These are phyloP conservation scores for Drosophila mettleri DNA, from an alignment of 2,888 invertebrate genomes.

Conservation along the genomic window DNA sequence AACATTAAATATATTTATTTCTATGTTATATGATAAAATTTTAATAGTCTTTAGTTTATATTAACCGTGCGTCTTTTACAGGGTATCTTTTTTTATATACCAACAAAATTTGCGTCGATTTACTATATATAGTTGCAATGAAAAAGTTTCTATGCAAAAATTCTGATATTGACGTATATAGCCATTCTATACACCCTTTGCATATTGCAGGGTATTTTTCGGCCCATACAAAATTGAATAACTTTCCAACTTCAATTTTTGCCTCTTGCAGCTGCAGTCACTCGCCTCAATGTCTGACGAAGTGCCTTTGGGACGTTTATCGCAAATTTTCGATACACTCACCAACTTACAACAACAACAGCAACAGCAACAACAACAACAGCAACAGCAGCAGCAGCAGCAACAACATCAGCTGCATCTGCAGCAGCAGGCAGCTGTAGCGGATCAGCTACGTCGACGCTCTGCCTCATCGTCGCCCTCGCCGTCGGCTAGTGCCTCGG, in stretches of 20 bases:
- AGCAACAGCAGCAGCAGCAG: constrained; percentile 84
- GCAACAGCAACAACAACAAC: constrained; percentile 76
- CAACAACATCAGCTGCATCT: constrained; percentile 58
- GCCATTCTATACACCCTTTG: no score
- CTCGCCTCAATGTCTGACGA: constrained; percentile 87
- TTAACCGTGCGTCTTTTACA: no score
- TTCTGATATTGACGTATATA: no score
- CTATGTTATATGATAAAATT: no score
- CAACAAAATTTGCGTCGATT: no score
- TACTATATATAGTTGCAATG: no score
- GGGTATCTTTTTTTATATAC: no score
- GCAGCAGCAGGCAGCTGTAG: constrained; percentile 72
- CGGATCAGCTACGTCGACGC: constrained; percentile 57
- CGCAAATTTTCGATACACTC: constrained; percentile 93
- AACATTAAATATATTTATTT: no score
- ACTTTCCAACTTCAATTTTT: not conserved
- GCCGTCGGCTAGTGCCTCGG: constrained; percentile 64
- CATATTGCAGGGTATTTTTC: constrained; percentile 1
- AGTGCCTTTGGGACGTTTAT: constrained; percentile 89
- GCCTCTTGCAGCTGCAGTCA: constrained; percentile 33
- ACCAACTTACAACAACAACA: constrained; percentile 89
- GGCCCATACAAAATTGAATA: not conserved
- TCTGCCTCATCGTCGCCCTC: constrained; percentile 76
- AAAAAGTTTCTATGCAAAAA: no score
- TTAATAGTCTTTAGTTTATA: no score